phyloP scores from a whole-genome alignment of 64 coral and sea anemone genomes.

The Cladopsammia gracilis region DNA sequence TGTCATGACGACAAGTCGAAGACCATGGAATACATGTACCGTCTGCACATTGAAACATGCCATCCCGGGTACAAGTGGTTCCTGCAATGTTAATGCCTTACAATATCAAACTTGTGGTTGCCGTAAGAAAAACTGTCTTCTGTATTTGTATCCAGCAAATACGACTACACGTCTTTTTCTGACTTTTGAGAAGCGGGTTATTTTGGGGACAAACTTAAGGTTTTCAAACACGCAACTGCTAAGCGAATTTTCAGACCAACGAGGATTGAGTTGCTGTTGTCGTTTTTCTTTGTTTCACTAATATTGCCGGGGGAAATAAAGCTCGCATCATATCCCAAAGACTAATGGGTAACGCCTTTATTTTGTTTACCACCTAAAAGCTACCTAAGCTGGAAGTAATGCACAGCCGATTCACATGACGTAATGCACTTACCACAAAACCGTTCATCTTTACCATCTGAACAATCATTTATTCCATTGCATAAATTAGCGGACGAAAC shows the following conservation, averaged over 20 bases:
- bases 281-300: too few relatives aligned
- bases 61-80: not conserved
- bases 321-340: too few relatives aligned
- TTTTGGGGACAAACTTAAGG: too few relatives aligned
- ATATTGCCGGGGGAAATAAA: too few relatives aligned
- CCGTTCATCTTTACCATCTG: constrained; percentile 65
- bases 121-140: too few relatives aligned
- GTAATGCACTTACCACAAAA: constrained; percentile 49
- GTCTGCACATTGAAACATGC: constrained; percentile 43
- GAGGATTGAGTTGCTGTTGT: too few relatives aligned
- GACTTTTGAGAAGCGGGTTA: too few relatives aligned
- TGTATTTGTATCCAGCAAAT: too few relatives aligned
- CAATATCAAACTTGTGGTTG: not conserved
- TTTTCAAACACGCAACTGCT: too few relatives aligned
- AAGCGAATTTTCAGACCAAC: too few relatives aligned
- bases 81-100: constrained; percentile 13
- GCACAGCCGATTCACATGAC: not conserved
- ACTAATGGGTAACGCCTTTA: too few relatives aligned
- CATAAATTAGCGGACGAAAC: constrained; percentile 53
- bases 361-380: not conserved
- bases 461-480: constrained; percentile 55
- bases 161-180: too few relatives aligned
- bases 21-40: constrained; percentile 43
- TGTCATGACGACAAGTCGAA: constrained; percentile 19
- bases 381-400: not conserved